These are phyloP conservation scores for Phengaris alcon DNA, from an alignment of 2,888 invertebrate species.

Conservation along the genomic window DNA sequence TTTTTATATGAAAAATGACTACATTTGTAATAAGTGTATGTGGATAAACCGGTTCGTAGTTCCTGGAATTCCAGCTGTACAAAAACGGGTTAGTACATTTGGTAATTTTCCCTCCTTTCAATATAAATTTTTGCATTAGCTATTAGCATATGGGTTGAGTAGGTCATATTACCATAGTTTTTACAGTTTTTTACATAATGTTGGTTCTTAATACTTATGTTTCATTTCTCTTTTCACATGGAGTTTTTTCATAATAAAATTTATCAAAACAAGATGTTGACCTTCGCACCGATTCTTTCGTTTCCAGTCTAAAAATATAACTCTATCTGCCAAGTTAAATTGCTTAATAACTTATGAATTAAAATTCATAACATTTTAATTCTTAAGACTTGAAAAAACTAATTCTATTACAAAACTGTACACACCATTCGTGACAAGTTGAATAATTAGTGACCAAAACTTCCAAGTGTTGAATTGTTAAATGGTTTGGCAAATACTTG, in stretches of 20 bases:
- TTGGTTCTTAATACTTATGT: not conserved
- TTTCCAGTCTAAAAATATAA: conserved; percentile 31
- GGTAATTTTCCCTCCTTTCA: conserved; percentile 33
- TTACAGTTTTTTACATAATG: not conserved
- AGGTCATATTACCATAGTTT: not conserved
- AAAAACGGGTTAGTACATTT: conserved; percentile 45
- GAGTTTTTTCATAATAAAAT: not conserved
- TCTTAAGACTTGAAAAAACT: too few species aligned
- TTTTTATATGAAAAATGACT: conserved; percentile 2
- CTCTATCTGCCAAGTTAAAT: conserved; percentile 13
- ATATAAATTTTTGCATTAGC: conserved; percentile 20
- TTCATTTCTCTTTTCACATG: not conserved
- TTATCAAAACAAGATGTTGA: conserved; percentile 35
- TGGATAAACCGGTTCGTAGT: conserved; percentile 45
- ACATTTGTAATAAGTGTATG: conserved; percentile 36
- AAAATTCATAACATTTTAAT: not conserved
- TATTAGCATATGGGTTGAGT: conserved; percentile 12
- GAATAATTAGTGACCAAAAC: too few species aligned
- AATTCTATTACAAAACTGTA: too few species aligned
- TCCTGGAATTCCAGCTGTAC: conserved; percentile 60
- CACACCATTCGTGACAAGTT: too few species aligned
- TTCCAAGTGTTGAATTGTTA: too few species aligned
- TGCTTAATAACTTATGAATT: conserved; percentile 13
- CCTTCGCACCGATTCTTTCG: conserved; percentile 38
- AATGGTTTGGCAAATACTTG: too few species aligned